Evolutionary conservation across 2,797 vertebrate species (phyloP), one percentile per base, ranked within the genome.

Genomic region (Corythornis leucogaster): DNA sequence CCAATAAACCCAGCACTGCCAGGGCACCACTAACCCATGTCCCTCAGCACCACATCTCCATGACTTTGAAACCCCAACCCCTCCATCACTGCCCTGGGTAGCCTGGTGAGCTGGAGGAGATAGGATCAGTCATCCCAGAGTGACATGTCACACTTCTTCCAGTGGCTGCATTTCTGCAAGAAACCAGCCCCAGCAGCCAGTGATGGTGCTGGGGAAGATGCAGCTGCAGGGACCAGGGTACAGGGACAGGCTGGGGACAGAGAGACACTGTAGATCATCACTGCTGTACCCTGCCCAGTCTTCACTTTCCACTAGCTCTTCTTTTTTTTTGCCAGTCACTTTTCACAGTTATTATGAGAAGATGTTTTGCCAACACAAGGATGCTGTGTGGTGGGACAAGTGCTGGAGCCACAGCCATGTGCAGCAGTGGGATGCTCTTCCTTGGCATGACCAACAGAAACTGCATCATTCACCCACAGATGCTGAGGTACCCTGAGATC

Each of bases 331-430:
- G 51, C 16, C 42, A 71, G 30, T 16, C 1, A 0, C 66, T 83
- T 46, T n/a, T 43, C 3, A 1, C 0, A 0, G 9, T 19, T 64
- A 17, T 40, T 54, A 15, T 0, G 10, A n/a, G 40, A 73, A 22
- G n/a, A 74, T 46, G 40, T 80, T 88, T 66, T 85, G 50, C 58
- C 61, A 57, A 6, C 45, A 67, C 24, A 9, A 13, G 70, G 55
- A 18, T 64, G 46, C n/a, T 68, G 46, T 69, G 73, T 4, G 4
- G 25, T 64, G 63, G 31, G 46, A 58, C 13, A 22, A 40, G 26
- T 11, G 11, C 40, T 76, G 64, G 42, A 78, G 43, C 76, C 19
- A 16, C 54, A 54, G 61, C 51, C 26, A 3, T 4, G 1, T 18
- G 35, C 0, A 0, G 7, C 13, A n/a, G 26, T 8, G 33, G 21